phyloP scores from a whole-genome alignment of 2,113 vertebrate genomes.

The Chionis minor region DNA sequence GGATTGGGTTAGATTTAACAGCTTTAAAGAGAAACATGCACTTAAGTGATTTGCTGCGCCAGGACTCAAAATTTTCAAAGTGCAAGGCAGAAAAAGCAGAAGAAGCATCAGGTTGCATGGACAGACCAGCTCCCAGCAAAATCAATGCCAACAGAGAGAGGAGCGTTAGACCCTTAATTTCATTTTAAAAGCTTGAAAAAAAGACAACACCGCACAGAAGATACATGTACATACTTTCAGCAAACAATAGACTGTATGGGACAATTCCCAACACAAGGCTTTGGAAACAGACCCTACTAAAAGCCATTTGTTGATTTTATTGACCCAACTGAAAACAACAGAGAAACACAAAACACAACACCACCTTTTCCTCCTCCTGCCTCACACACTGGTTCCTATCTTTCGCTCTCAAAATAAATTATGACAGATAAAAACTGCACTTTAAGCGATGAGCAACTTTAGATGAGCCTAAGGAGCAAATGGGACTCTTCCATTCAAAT shows the following conservation, averaged over 20 bases:
- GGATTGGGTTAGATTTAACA: not conserved
- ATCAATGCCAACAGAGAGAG: not conserved
- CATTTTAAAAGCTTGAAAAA: not conserved
- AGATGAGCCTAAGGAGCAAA: not conserved
- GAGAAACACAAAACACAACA: not conserved
- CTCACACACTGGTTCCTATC: not conserved
- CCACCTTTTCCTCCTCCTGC: not conserved
- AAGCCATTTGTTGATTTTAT: not conserved
- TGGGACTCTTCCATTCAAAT: not conserved
- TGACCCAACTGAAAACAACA: not conserved
- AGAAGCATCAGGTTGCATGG: not conserved
- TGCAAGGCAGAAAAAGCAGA: conserved; percentile 22
- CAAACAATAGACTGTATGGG: not conserved
- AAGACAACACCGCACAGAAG: not conserved
- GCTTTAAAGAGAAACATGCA: not conserved
- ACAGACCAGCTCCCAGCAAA: conserved; percentile 22
- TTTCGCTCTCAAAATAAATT: not conserved
- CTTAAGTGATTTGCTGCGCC: not conserved
- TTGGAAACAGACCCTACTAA: not conserved
- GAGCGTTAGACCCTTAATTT: not conserved
- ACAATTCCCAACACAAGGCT: not conserved
- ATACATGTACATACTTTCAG: not conserved
- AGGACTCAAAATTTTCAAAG: not conserved
- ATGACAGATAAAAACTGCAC: not conserved
- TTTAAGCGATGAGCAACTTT: not conserved